phyloP scores from a whole-genome alignment of 2,797 vertebrate genomes.

The Gastrophryne carolinensis region DNA sequence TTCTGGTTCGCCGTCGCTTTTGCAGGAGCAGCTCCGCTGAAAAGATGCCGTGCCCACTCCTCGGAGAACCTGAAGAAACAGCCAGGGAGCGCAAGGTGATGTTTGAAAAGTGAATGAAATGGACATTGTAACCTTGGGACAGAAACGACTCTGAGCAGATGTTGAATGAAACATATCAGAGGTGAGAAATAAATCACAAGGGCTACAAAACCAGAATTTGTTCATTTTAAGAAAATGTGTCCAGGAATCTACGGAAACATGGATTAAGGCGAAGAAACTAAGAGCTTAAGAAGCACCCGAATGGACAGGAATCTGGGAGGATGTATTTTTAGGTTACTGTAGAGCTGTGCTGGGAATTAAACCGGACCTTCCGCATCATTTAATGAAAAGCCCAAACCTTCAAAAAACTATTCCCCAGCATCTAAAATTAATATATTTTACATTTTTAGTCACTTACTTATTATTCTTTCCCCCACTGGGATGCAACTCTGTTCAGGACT shows the following conservation, averaged over 20 bases:
- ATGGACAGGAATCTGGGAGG: not conserved
- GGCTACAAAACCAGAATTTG: constrained; percentile 21
- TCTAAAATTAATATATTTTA: no score
- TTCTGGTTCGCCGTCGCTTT: no score
- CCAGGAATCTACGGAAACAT: constrained; percentile 37
- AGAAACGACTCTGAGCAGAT: constrained; percentile 13
- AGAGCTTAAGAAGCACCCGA: not conserved
- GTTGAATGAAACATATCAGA: constrained; percentile 35
- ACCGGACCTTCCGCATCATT: no score
- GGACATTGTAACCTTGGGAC: constrained; percentile 20
- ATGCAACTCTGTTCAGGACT: no score
- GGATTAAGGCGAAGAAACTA: constrained; percentile 13
- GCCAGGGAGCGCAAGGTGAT: constrained; percentile 21
- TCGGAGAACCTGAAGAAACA: constrained; percentile 27
- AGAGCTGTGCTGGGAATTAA: not conserved
- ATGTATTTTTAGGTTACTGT: not conserved
- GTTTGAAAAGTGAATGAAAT: constrained; percentile 38
- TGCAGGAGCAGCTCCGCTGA: not conserved
- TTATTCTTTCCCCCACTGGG: no score
- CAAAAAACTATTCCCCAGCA: no score
- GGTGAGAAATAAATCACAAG: constrained; percentile 32
- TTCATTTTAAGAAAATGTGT: constrained; percentile 23
- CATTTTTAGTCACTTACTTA: no score
- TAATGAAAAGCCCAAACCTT: no score
- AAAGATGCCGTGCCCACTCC: not conserved